phyloP scores from a whole-genome alignment of 2,888 invertebrate species.

The Sepioteuthis lessoniana region DNA sequence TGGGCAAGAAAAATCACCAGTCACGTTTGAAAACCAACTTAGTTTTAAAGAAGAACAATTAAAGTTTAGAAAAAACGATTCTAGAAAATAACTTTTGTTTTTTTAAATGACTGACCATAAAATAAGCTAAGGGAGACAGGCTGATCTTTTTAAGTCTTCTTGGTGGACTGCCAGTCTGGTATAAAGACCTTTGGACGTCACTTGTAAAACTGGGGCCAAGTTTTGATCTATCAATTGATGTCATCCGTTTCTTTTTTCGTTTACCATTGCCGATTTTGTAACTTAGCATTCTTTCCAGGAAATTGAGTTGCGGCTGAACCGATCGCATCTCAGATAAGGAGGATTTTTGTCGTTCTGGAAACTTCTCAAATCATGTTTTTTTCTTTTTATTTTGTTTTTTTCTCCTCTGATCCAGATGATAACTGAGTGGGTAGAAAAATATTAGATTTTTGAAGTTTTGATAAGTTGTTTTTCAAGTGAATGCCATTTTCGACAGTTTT shows the following conservation, averaged over 20 bases:
- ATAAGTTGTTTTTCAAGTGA: neutral
- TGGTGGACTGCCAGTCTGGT: constrained; percentile 33
- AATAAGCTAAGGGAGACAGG: neutral
- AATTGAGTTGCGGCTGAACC: neutral
- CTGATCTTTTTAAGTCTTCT: constrained; percentile 13
- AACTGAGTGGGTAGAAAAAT: neutral
- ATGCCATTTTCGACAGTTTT: neutral
- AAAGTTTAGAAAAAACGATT: neutral
- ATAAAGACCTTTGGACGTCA: constrained; percentile 23
- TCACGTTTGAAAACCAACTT: neutral
- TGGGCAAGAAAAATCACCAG: neutral
- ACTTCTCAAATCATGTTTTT: neutral
- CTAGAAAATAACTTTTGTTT: neutral
- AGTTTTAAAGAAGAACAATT: neutral
- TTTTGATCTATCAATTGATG: neutral
- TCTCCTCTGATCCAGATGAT: neutral
- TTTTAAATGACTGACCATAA: neutral
- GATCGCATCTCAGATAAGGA: neutral
- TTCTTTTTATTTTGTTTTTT: neutral
- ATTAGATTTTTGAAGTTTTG: neutral
- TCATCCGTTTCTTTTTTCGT: neutral
- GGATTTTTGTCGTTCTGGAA: neutral
- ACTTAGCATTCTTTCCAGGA: neutral
- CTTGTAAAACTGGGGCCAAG: neutral
- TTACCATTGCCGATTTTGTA: neutral